Evolutionary conservation across 2,113 vertebrate species (phyloP), one percentile per base, ranked within the genome.

Genomic region (Clarias magur): DNA sequence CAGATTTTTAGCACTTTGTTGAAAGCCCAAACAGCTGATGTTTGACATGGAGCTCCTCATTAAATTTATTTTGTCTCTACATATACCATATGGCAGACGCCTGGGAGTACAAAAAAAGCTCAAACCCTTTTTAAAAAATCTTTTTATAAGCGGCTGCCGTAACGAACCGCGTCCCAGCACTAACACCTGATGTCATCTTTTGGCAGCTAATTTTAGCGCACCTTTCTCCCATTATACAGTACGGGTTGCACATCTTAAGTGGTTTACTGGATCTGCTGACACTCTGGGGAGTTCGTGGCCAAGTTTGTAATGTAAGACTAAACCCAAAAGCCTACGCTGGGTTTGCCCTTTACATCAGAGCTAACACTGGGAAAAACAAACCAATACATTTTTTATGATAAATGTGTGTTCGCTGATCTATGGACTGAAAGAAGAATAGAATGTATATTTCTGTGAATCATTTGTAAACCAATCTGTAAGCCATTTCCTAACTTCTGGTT

Each of bases 151-250:
- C 87, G 84, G 79, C 90, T 91, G 89, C 82, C 82, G 88, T 91
- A 88, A 91, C 90, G 86, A 85, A 91, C 57, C 89, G 84, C 85
- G 63, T 79, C 38, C 91, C 91, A 91, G 89, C 92, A 93, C 92
- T 92, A 95, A 93, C 88, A 86, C 89, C 88, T 92, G 88, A 92
- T 94, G 90, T 93, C 92, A 90, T 88, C 84, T 16, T 86, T 82
- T 80, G 76, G 2, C 54, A 88, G 91, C 91, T 93, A 92, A 93
- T 91, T 95, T 92, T 92, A 93, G 90, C 84, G 63, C 88, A 93
- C 92, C 91, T 93, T 90, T 82, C 91, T 80, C 67, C 85, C 89
- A 89, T 93, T 94, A 94, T 82, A 85, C 91, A 94, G 93, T 88
- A 84, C 88, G 83, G 38, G 56, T 34, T 23, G 30, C 15, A 34